These are phyloP conservation scores for Sesamia nonagrioides DNA, from an alignment of 1,140 invertebrate species.

Conservation along the genomic window DNA sequence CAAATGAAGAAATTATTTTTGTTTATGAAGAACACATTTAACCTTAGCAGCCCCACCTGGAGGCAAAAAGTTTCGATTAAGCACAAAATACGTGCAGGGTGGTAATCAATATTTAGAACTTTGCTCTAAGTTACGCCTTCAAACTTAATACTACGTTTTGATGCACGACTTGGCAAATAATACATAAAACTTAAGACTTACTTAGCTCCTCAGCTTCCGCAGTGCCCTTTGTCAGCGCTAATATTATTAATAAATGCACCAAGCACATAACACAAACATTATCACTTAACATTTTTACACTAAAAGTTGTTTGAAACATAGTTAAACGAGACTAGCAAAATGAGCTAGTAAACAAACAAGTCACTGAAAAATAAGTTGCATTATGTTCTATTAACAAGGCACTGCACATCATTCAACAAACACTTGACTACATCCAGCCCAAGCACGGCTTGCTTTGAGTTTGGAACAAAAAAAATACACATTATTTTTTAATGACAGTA, in stretches of 20 bases:
- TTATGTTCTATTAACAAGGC: conserved; percentile 54
- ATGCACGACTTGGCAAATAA: background rate
- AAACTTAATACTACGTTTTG: background rate
- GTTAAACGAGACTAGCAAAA: conserved; percentile 46
- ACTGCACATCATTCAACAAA: conserved; percentile 62
- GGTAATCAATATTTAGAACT: background rate
- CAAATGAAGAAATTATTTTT: background rate
- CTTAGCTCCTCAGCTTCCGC: conserved; percentile 73
- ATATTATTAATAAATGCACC: conserved; percentile 73
- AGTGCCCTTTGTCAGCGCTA: conserved; percentile 77
- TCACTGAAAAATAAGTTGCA: conserved; percentile 28
- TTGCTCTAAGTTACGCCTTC: background rate
- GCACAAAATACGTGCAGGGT: background rate
- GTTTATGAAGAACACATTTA: background rate
- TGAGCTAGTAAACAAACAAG: conserved; percentile 32
- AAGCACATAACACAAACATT: conserved; percentile 71
- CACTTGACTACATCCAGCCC: conserved; percentile 41
- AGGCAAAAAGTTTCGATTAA: background rate
- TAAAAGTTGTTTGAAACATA: conserved; percentile 62
- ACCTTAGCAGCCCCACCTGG: background rate
- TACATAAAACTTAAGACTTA: conserved; percentile 62
- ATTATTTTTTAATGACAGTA: background rate
- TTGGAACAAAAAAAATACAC: conserved; percentile 49
- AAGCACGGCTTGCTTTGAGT: conserved; percentile 31
- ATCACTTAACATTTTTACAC: conserved; percentile 75